These are phyloP conservation scores for Diogma glabrata DNA, from an alignment of 2,888 invertebrate genomes.

Conservation along the genomic window DNA sequence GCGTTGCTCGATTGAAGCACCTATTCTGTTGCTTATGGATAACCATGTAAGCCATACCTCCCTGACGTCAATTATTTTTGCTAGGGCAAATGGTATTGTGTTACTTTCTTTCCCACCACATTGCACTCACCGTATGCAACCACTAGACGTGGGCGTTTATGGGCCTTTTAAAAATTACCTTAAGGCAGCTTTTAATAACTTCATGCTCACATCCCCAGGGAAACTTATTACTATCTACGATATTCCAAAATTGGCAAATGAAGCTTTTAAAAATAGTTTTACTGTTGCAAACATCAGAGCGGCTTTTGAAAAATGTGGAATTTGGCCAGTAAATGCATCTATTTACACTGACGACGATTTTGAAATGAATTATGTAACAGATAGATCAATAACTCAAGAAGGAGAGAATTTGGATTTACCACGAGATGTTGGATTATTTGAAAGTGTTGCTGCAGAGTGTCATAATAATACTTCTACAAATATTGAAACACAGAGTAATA, in stretches of 20 bases:
- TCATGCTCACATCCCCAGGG: too few relatives aligned
- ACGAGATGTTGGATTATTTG: neutral
- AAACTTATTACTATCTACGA: too few relatives aligned
- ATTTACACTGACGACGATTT: neutral
- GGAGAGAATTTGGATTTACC: neutral
- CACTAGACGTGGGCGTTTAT: too few relatives aligned
- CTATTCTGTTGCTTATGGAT: constrained; percentile 2
- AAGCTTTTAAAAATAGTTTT: neutral
- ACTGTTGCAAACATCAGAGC: neutral
- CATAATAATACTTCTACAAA: neutral
- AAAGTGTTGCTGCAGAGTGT: too few relatives aligned
- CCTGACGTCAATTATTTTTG: too few relatives aligned
- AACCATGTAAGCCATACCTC: neutral
- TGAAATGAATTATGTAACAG: neutral
- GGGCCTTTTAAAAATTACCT: too few relatives aligned
- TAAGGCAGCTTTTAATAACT: too few relatives aligned
- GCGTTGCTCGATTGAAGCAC: neutral
- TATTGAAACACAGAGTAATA: too few relatives aligned
- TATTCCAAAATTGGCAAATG: neutral
- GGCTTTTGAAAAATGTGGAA: neutral
- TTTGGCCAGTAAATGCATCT: neutral
- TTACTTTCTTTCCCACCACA: too few relatives aligned
- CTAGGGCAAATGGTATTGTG: too few relatives aligned
- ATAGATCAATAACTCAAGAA: neutral
- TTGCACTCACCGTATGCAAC: too few relatives aligned